Conservation (phyloP, 2,888 invertebrate genomes). For the Aphelenchoides bicaudatus region DNA sequence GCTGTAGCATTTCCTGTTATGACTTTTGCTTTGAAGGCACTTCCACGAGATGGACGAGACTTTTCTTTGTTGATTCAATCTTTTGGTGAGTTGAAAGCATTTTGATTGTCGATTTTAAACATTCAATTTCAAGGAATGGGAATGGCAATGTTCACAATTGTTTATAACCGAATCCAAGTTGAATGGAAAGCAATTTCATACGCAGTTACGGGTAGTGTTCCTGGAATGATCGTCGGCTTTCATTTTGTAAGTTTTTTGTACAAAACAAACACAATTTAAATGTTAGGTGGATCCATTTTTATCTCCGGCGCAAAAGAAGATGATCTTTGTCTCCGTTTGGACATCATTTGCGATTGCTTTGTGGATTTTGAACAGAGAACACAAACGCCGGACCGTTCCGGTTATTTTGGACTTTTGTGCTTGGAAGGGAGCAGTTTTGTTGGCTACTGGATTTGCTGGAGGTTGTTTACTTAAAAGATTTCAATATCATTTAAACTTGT, state of each 20-base stretch:
- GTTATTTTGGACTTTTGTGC: conserved; percentile 34
- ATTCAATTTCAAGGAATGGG: conserved; percentile 50
- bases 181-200: conserved; percentile 51
- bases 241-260: conserved; percentile 33
- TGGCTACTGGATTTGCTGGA: conserved; percentile 48
- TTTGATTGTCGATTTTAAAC: conserved; percentile 25
- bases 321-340: conserved; percentile 58
- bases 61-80: conserved; percentile 54
- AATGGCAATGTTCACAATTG: conserved; percentile 54
- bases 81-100: conserved; percentile 43
- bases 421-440: conserved; percentile 43
- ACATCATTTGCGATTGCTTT: conserved; percentile 55
- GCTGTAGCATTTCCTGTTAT: conserved; percentile 52
- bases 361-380: conserved; percentile 47
- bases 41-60: conserved; percentile 47
- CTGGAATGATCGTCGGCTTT: conserved; percentile 57
- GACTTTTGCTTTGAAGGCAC: conserved; percentile 48
- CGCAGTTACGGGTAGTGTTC: conserved; percentile 49
- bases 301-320: conserved; percentile 49
- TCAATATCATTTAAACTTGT: not conserved
- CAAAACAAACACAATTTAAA: conserved; percentile 1
- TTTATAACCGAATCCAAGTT: conserved; percentile 55
- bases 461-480: conserved; percentile 26
- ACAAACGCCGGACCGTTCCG: conserved; percentile 34
- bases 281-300: conserved; percentile 41